Evolutionary conservation across 2,888 invertebrate species (phyloP), one percentile per base, ranked within the genome.

Genomic region (Chironomus tentans): DNA sequence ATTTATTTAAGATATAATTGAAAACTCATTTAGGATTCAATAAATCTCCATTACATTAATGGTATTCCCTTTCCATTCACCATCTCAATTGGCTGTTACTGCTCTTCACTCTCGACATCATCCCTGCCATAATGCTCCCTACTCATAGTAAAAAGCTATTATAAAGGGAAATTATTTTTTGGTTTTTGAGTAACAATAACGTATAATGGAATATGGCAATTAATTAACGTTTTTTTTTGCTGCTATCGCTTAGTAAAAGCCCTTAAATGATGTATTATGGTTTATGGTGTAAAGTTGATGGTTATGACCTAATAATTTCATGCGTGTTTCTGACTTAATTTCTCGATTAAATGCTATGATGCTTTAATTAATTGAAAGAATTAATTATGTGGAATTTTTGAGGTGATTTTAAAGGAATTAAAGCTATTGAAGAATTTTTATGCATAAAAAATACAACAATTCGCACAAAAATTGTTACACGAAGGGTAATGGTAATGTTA

Each of bases 21-120:
- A 21, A 65, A 28, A 28, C 70, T 70, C 15, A 47, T 70, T 70
- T 70, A 12, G 38, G 21, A 70, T 70, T 70, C 70, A 70, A 70
- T 70, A 70, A 70, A 70, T 70, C 70, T 70, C 47, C 70, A 70
- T 70, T 69, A 69, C n/a, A 46, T 46, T 69, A 69, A 69, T 47
- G 46, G n/a, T 46, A 21, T n/a, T 69, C 15, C 6, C 38, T 15
- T 15, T 28, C n/a, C 68, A 68, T 7, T 22, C 28, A 28, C 10
- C n/a, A n/a, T 22, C 22, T 62, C 22, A 12, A 62, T 68, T 68
- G 15, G 38, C 28, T 21, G 65, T 18, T 38, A 2, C 38, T 38
- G 38, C 38, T 38, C 38, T 56, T 7, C 18, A 56, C 6, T 56
- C 18, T 56, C 15, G n/a, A n/a, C n/a, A 18, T 56, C 56, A 38